Base-by-base conservation (phyloP, 2,113 vertebrate genomes). In the Excalfactoria chinensis region DNA sequence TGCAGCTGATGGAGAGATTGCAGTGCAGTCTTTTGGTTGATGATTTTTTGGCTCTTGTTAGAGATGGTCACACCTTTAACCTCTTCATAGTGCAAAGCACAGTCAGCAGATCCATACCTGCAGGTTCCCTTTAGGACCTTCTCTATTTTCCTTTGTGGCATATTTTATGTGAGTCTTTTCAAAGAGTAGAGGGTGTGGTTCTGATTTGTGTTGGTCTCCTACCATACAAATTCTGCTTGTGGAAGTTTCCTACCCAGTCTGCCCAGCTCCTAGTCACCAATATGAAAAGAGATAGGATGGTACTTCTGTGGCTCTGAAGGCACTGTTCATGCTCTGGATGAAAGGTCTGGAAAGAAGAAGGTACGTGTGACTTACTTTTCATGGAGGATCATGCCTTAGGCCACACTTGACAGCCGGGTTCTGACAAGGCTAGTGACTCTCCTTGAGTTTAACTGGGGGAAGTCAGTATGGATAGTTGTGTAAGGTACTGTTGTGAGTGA, bases 351-450 rank as follows among this genome's bases (percentile, higher is more conserved):
- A 43, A 72, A 62, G 26, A 73, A 72, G 22, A 40, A 9, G 11
- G 25, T 13, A 14, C 0, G 0, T 26, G 7, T 46, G 13, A 8
- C 72, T 48, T 35, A 43, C 16, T 6, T 53, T 73, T 41, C 7
- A 6, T 13, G 15, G 46, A 76, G 41, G 12, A 88, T 22, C 11
- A 26, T 5, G 20, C 12, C 6, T 22, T 68, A 49, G 46, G 75
- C 49, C 1, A 43, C 13, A 30, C 51, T 30, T 53, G 30, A 5
- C 53, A 76, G 15, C 2, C 3, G 25, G 1, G 14, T 70, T 40
- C 49, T 77, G 28, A 26, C n/a, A 67, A 41, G 93, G 53, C 21
- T 70, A 1, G 0, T 43, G 63, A 8, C 25, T 89, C 64, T 64
- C 11, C 43, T 32, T 76, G 49, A 63, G 85, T 88, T 80, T 70